phyloP scores from a whole-genome alignment of 2,888 invertebrate genomes.

The Hemicrepidius hirtus region DNA sequence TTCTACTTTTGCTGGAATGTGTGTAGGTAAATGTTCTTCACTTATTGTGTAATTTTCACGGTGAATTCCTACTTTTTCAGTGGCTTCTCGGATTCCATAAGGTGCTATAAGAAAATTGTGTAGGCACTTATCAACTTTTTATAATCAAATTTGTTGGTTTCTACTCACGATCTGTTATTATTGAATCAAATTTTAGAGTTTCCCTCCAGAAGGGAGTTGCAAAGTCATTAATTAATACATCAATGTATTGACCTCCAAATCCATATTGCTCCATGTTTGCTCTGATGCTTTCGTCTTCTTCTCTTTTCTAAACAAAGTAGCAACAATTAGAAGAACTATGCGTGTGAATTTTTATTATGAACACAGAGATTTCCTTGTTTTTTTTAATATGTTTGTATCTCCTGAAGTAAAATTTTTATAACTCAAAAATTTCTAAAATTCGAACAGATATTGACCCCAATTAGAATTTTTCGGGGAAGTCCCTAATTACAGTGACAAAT shows the following conservation, averaged over 20 bases:
- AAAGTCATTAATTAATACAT: slow-evolving; percentile 94
- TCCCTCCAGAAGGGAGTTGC: slow-evolving; percentile 87
- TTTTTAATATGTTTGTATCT: too few relatives aligned
- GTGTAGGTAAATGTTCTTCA: slow-evolving; percentile 79
- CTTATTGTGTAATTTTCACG: slow-evolving; percentile 78
- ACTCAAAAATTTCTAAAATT: too few relatives aligned
- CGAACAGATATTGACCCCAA: too few relatives aligned
- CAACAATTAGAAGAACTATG: too few relatives aligned
- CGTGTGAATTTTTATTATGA: too few relatives aligned
- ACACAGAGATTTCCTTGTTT: too few relatives aligned
- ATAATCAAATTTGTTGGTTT: not conserved
- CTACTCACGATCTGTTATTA: slow-evolving; percentile 96
- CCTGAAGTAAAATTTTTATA: too few relatives aligned
- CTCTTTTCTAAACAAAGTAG: slow-evolving; percentile 75
- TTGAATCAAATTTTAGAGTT: slow-evolving; percentile 86
- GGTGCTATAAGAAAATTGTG: slow-evolving; percentile 82
- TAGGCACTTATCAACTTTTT: too few relatives aligned
- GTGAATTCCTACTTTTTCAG: slow-evolving; percentile 86
- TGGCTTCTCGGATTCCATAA: slow-evolving; percentile 97
- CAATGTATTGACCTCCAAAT: slow-evolving; percentile 83
- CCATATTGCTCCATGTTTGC: slow-evolving; percentile 94
- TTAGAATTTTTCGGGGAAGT: too few relatives aligned
- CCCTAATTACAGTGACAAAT: too few relatives aligned
- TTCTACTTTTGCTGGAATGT: slow-evolving; percentile 89
- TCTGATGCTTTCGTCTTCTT: slow-evolving; percentile 89